Base-by-base conservation (phyloP, 1,140 invertebrate genomes). In the Drosophila ambigua region DNA sequence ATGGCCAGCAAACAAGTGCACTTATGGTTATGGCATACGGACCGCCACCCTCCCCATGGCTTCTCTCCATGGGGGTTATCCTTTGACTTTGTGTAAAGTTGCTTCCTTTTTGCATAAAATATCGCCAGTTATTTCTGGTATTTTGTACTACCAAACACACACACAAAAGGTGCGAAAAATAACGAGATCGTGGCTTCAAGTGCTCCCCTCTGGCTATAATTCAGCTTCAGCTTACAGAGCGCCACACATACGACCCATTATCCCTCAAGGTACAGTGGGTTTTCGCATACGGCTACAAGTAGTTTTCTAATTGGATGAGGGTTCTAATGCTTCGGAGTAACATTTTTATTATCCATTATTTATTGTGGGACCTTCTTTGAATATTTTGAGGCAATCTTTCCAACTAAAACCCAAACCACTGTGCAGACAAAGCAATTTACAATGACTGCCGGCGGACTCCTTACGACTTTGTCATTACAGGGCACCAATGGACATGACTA, bases 391-490 rank as follows among this genome's bases (percentile, higher is more conserved):
- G 4, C 13, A 39, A 13, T 2, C 31, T 28, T 49, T 48, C 11
- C 44, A 49, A 28, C 46, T 24, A 31, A 26, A 46, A 39, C 26
- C n/a, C 28, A 20, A 48, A 13, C 39, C 54, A 46, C 26, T 35
- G 41, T 46, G 24, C 51, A 15, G 5, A 24, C 13, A 23, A 35
- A 44, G n/a, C 53, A 45, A 28, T 65, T 64, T 62, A 35, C 44
- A 74, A 54, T 16, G 16, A 20, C 54, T 16, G 43, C 28, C 7
- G 60, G 23, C 55, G 7, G 46, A 16, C 64, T 73, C 73, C 81
- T 77, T 52, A 57, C 69, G 52, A 39, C 45, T 44, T 35, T 74
- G 68, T 85, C 72, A 84, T 80, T 80, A 74, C 51, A 77, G 60
- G 59, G 16, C 73, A 44, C 49, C 23, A 24, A 39, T 35, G 44